Percentiles rank a stretch among this genome's conserved stretches.
Evolutionary conservation across 2,113 vertebrate genomes (phyloP).

Genomic region (Pachycephala philippinensis): DNA sequence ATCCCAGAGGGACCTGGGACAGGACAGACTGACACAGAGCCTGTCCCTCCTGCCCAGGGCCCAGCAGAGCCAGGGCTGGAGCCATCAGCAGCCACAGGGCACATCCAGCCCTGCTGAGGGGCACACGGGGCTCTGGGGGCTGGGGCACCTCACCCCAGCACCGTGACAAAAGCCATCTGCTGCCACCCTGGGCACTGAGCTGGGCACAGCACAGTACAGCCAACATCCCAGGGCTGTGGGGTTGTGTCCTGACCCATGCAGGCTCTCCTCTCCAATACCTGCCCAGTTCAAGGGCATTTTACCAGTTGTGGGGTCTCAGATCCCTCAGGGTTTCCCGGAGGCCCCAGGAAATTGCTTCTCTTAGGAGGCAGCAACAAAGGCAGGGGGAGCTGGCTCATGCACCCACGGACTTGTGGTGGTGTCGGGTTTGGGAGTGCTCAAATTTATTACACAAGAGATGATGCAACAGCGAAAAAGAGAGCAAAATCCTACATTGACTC

Average conservation of each 20-base stretch:
- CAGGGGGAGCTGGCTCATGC: not conserved
- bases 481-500: conserved; percentile 46
- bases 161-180: conserved; percentile 12
- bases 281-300: not conserved
- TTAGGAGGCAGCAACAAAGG: not conserved
- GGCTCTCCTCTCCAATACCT: not conserved
- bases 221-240: not conserved
- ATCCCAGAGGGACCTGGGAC: not conserved
- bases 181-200: not conserved
- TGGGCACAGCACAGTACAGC: not conserved
- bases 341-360: not conserved
- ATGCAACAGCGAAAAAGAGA: conserved; percentile 48
- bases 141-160: not conserved
- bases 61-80: not conserved
- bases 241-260: not conserved
- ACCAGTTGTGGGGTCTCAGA: not conserved
- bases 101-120: not conserved
- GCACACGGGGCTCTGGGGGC: not conserved
- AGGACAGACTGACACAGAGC: not conserved
- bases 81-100: not conserved
- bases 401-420: not conserved
- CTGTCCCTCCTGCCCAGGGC: not conserved
- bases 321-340: not conserved
- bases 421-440: conserved; percentile 29
- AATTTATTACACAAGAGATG: conserved; percentile 68